Evolutionary conservation across 1,140 invertebrate genomes (phyloP), one percentile per base, ranked within the genome.

Genomic region (Laupala kohalensis): DNA sequence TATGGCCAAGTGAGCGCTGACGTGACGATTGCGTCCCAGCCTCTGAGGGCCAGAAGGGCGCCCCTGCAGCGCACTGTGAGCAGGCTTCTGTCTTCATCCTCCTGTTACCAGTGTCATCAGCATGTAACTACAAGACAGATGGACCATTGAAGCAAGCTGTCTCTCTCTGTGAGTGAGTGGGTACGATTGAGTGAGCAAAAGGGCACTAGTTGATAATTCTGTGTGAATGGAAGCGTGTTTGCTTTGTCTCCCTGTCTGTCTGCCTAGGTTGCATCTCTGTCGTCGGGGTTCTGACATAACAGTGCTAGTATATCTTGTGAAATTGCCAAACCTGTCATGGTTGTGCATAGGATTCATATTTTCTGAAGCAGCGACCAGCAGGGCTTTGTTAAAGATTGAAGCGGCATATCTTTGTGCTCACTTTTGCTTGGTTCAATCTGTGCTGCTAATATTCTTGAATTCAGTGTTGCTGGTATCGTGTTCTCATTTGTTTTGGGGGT

Each of bases 1-100:
- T 12, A 19, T 69, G 30, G 71, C 71, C n/a, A 72, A 72, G 24
- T 72, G 71, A 72, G 63, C 13, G 25, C 25, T 6, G 4, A 23
- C n/a, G 25, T 23, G n/a, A 25, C n/a, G n/a, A n/a, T n/a, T n/a
- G 53, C 12, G 53, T 62, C 12, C 12, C 53, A 62, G 5, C 23
- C 23, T 25, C 9, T 6, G 23, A 25, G 64, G 62, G 62, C 62
- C 13, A n/a, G 13, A 13, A 63, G 13, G 9, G 64, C 23, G 26
- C 64, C 64, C n/a, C 63, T 23, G 62, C 19, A 23, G 70, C 70
- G 19, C 64, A 12, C 4, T 6, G 29, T 71, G 25, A 71, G 15
- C 23, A 28, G 3, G 27, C 23, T 65, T 71, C 26, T 68, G 62
- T 71, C 70, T 6, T 66, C 23, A 25, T 30, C 26, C 24, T 65